These are phyloP conservation scores for Sepiola atlantica DNA, from an alignment of 2,888 invertebrate genomes.

Conservation along the genomic window DNA sequence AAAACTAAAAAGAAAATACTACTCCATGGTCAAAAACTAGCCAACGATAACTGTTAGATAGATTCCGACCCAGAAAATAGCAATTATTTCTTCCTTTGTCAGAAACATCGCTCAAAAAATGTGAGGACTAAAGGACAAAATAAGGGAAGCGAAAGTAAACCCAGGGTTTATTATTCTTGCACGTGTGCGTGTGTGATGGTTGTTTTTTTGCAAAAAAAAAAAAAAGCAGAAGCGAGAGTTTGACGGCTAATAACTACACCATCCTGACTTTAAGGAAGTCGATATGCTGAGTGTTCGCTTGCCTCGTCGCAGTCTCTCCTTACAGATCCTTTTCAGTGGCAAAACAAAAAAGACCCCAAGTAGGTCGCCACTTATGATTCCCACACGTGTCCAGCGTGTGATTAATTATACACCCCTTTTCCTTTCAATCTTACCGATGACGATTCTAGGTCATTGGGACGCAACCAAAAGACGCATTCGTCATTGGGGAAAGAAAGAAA, in stretches of 20 bases:
- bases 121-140: too few species aligned
- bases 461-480: background rate
- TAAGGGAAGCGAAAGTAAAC: too few species aligned
- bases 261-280: background rate
- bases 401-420: background rate
- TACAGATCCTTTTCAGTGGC: background rate
- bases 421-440: background rate
- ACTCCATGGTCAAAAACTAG: too few species aligned
- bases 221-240: background rate
- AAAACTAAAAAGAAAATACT: too few species aligned
- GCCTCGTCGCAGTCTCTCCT: background rate
- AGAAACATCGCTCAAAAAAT: too few species aligned
- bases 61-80: too few species aligned
- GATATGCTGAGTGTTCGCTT: background rate
- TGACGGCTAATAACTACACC: background rate
- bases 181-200: background rate
- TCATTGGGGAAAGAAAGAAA: background rate
- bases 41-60: too few species aligned
- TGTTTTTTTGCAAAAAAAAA: background rate
- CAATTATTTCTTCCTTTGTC: too few species aligned
- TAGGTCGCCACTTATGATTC: background rate
- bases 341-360: background rate
- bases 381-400: conserved; percentile 4
- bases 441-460: background rate
- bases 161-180: too few species aligned